Evolutionary conservation across 2,888 invertebrate species (phyloP).

Genomic region (Drosophila fungiperda): DNA sequence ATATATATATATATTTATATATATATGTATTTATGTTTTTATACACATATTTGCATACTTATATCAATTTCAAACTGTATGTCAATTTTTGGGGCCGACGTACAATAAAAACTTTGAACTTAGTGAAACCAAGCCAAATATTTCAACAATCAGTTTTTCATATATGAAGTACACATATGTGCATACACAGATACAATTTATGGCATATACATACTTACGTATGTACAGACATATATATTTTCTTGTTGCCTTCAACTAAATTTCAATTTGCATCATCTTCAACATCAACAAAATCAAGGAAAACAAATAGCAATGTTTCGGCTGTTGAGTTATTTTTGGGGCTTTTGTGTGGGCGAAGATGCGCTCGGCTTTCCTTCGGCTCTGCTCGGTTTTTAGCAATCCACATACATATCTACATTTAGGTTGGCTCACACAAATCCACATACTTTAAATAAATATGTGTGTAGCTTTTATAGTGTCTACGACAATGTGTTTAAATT

Average conservation of each 20-base stretch:
- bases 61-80: constrained; percentile 49
- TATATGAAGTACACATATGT: constrained; percentile 36
- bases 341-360: constrained; percentile 66
- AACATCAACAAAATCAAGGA: constrained; percentile 69
- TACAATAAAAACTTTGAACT: constrained; percentile 52
- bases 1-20: not conserved
- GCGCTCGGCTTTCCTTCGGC: constrained; percentile 63
- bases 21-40: not conserved
- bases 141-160: constrained; percentile 50
- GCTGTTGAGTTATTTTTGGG: constrained; percentile 68
- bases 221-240: constrained; percentile 11
- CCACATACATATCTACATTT: constrained; percentile 27
- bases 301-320: constrained; percentile 79
- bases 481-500: constrained; percentile 33
- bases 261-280: constrained; percentile 76
- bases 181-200: constrained; percentile 36
- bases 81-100: constrained; percentile 34
- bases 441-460: constrained; percentile 15
- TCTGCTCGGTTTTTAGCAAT: constrained; percentile 32
- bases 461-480: constrained; percentile 32
- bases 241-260: constrained; percentile 65
- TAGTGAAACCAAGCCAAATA: constrained; percentile 47
- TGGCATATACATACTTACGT: constrained; percentile 2
- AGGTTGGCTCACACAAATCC: constrained; percentile 4
- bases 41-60: constrained; percentile 13